Evolutionary conservation across 1,140 invertebrate species (phyloP), one percentile per base, ranked within the genome.

Genomic region (Zaprionus taronus): DNA sequence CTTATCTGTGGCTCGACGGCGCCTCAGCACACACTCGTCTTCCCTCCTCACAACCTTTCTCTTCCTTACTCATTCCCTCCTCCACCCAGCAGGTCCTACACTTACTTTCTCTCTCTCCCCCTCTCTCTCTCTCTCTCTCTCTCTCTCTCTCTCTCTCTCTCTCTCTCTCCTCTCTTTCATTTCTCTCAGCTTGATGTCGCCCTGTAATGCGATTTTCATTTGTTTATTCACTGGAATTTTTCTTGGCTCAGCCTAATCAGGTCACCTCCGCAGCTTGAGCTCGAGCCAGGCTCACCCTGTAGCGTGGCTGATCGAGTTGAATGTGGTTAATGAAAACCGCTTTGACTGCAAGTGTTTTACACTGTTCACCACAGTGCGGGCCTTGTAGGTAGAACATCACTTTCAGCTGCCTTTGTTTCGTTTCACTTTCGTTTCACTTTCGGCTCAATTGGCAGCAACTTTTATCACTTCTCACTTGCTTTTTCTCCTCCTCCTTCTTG

Each of bases 161-260:
- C 41, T 17, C 41, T 17, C n/a, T 44, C 41, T 12, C 9, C 4
- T 17, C 2, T 17, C n/a, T 47, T 5, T 17, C 41, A 17, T 17
- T 7, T 44, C n/a, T 44, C 41, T 75, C n/a, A n/a, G n/a, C 41
- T 17, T 44, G 41, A 2, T 17, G 41, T 44, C n/a, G 41, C 41
- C 41, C 7, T 17, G n/a, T 44, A 44, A 44, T 44, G 41, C 41
- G 41, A 44, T 44, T 44, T 44, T 44, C 41, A 47, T 47, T 47
- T 47, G 41, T 47, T 47, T 47, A 47, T 47, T 47, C 41, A 47
- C n/a, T 47, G 41, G 5, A 47, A 47, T 47, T 47, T 47, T 47
- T 47, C 41, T 47, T 47, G 41, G 41, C 41, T 17, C n/a, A 7
- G n/a, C 41, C 9, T 47, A 47, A 47, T 17, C n/a, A 17, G 41